phyloP scores from a whole-genome alignment of 2,888 invertebrate genomes.

The Tuta absoluta region DNA sequence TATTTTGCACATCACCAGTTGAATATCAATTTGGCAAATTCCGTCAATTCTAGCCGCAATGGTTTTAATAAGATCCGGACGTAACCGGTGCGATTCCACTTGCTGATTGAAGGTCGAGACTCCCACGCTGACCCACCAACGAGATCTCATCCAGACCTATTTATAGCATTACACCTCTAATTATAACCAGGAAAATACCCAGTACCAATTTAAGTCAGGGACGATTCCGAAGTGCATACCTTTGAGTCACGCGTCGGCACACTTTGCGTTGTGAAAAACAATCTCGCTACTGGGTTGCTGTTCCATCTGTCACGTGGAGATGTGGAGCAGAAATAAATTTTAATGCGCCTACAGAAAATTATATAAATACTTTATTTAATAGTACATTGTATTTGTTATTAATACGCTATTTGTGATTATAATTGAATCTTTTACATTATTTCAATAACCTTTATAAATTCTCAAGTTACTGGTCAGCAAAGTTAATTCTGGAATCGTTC shows the following conservation, averaged over 20 bases:
- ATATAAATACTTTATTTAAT: not conserved
- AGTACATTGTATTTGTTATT: not conserved
- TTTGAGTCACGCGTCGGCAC: conserved; percentile 50
- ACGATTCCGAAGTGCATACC: conserved; percentile 43
- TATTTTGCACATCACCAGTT: conserved; percentile 40
- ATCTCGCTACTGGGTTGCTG: not conserved
- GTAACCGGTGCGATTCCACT: conserved; percentile 53
- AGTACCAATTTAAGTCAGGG: conserved; percentile 57
- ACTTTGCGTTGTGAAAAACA: conserved; percentile 20
- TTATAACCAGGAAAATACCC: conserved; percentile 60
- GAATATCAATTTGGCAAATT: conserved; percentile 44
- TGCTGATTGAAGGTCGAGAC: conserved; percentile 65
- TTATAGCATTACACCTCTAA: conserved; percentile 60
- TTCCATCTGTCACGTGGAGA: conserved; percentile 32
- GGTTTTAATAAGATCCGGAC: conserved; percentile 53
- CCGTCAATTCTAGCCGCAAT: conserved; percentile 46
- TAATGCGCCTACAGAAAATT: not conserved
- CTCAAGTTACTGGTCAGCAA: conserved; percentile 29
- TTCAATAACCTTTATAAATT: conserved; percentile 26
- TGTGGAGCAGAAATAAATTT: conserved; percentile 38
- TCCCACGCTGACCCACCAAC: conserved; percentile 60
- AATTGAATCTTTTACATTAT: not conserved
- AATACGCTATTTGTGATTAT: not conserved
- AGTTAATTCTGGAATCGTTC: conserved; percentile 32
- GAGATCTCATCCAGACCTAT: conserved; percentile 64